These are phyloP conservation scores for Eolophus roseicapilla DNA, from an alignment of 2,113 vertebrate genomes.

Conservation along the genomic window DNA sequence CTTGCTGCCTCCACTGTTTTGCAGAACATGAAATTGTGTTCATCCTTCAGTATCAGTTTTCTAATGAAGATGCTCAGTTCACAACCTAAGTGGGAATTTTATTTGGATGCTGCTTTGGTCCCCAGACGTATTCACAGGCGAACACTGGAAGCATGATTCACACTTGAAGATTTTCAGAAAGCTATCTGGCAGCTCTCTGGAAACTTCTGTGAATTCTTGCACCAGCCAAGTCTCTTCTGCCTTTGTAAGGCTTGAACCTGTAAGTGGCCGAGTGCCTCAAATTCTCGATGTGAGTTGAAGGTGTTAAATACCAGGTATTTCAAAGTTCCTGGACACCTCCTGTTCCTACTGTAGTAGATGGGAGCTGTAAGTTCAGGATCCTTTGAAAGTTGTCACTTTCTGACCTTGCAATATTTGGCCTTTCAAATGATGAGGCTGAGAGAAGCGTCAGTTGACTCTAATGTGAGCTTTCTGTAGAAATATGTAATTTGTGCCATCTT, in stretches of 20 bases:
- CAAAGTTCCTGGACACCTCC: not conserved
- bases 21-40: not conserved
- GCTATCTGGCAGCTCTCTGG: slow-evolving; percentile 27
- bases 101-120: slow-evolving; percentile 21
- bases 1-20: slow-evolving; percentile 18
- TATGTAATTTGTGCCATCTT: slow-evolving; percentile 59
- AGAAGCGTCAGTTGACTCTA: slow-evolving; percentile 27
- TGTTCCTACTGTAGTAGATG: not conserved
- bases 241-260: slow-evolving; percentile 44
- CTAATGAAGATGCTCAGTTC: not conserved
- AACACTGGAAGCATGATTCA: not conserved
- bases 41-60: not conserved
- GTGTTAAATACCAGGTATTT: slow-evolving; percentile 23
- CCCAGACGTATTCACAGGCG: not conserved
- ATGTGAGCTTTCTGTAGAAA: slow-evolving; percentile 39
- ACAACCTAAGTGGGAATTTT: not conserved
- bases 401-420: not conserved
- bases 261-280: slow-evolving; percentile 39
- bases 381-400: not conserved
- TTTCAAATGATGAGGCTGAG: not conserved
- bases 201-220: slow-evolving; percentile 27
- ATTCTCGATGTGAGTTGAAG: not conserved
- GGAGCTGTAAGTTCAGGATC: slow-evolving; percentile 3
- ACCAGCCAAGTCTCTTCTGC: slow-evolving; percentile 34
- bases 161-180: slow-evolving; percentile 28